phyloP scores from a whole-genome alignment of 2,888 invertebrate genomes.

The Vesta saturnalis region DNA sequence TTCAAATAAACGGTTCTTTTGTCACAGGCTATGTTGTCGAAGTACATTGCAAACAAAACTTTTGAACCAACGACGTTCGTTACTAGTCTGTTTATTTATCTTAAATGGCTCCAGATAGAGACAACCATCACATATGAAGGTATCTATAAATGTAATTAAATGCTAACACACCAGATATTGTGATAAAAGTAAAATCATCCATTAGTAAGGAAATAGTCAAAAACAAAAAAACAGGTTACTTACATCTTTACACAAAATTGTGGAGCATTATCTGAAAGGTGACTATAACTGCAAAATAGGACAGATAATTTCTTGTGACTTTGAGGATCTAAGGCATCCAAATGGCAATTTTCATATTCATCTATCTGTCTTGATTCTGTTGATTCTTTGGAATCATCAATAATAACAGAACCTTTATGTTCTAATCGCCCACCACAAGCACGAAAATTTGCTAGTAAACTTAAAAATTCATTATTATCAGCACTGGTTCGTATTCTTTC shows the following conservation, averaged over 20 bases:
- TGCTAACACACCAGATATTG: no score
- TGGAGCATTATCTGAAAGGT: constrained; percentile 79
- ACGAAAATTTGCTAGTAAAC: constrained; percentile 84
- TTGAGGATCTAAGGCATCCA: constrained; percentile 80
- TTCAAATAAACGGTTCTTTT: no score
- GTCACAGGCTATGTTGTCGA: no score
- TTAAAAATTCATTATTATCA: constrained; percentile 74
- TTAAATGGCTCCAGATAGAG: no score
- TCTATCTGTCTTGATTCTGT: constrained; percentile 37
- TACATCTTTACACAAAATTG: constrained; percentile 82
- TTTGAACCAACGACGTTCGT: no score
- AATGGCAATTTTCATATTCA: constrained; percentile 40
- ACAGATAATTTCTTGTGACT: constrained; percentile 90
- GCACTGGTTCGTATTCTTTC: constrained; percentile 74
- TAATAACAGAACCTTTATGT: constrained; percentile 46
- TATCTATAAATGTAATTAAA: no score
- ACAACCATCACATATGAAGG: no score
- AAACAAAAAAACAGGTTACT: no score
- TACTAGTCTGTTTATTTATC: no score
- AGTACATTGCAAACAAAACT: no score
- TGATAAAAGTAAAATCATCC: no score
- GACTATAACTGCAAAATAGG: constrained; percentile 88
- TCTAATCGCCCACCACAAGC: constrained; percentile 81
- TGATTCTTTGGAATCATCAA: background rate
- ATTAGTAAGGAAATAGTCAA: no score